phyloP scores from a whole-genome alignment of 1,140 invertebrate genomes.

The Choristoneura fumiferana region DNA sequence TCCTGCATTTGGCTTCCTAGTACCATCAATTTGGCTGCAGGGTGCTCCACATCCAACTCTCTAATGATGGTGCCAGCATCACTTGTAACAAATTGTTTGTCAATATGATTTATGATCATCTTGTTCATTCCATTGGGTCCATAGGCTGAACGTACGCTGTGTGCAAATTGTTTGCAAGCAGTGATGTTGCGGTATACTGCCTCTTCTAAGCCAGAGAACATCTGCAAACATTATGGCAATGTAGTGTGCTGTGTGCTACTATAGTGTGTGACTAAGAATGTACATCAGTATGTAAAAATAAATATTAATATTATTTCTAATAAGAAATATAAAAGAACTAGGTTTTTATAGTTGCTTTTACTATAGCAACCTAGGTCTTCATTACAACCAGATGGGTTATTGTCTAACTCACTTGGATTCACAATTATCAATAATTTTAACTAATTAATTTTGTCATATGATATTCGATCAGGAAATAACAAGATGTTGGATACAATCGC shows the following conservation, averaged over 20 bases:
- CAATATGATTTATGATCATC: conserved; percentile 99
- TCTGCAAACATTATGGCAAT: conserved; percentile 81
- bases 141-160: conserved; percentile 95
- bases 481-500: no score
- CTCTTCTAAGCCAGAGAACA: conserved; percentile 98
- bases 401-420: no score
- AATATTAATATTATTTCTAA: no score
- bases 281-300: no score
- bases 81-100: conserved; percentile 99
- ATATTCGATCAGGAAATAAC: no score
- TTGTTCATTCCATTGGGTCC: conserved; percentile 99
- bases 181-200: conserved; percentile 97
- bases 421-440: no score
- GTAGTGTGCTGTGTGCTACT: not conserved
- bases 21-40: conserved; percentile 98
- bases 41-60: conserved; percentile 98
- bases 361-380: no score
- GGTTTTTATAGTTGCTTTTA: no score
- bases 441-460: no score
- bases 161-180: conserved; percentile 96
- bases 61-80: conserved; percentile 99
- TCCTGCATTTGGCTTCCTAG: conserved; percentile 98
- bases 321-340: no score
- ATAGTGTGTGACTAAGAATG: no score
- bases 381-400: no score